Percentiles rank a stretch among this genome's conserved stretches.
These are phyloP conservation scores for Apaloderma vittatum DNA, from an alignment of 2,113 vertebrate genomes.

Conservation along the genomic window DNA sequence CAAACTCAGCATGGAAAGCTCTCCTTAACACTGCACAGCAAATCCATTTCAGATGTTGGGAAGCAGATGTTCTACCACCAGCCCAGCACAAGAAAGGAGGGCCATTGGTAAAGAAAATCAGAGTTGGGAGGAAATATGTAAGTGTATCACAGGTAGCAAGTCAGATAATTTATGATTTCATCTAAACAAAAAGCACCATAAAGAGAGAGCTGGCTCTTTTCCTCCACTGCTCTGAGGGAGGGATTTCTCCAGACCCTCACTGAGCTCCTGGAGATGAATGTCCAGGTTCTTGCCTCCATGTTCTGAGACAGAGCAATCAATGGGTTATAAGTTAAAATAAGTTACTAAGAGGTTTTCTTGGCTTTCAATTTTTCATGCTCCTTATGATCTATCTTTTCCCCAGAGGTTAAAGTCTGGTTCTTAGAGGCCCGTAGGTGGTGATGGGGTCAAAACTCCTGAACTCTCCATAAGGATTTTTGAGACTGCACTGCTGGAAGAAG, in stretches of 20 bases:
- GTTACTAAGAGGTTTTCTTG: not conserved
- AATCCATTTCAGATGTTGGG: not conserved
- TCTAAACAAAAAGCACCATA: not conserved
- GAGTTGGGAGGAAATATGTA: not conserved
- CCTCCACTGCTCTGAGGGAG: not conserved
- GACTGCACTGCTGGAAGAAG: not conserved
- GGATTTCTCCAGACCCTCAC: not conserved
- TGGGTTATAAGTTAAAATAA: not conserved
- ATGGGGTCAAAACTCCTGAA: not conserved
- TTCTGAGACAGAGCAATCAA: not conserved
- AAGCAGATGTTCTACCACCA: not conserved
- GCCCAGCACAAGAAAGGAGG: not conserved
- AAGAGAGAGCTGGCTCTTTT: not conserved
- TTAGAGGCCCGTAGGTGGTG: not conserved
- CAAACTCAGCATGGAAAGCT: not conserved
- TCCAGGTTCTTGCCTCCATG: not conserved
- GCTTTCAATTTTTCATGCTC: not conserved
- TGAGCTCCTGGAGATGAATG: not conserved
- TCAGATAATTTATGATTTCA: not conserved
- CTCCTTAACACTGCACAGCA: not conserved
- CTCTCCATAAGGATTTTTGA: not conserved
- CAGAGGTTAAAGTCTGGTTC: not conserved
- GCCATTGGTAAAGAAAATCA: not conserved
- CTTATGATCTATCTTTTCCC: not conserved
- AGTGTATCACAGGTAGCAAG: not conserved